A percentile compares a stretch with the other conserved stretches of the same genome.
phyloP scores from a whole-genome alignment of 2,797 vertebrate species.

The Lophotriccus pileatus region DNA sequence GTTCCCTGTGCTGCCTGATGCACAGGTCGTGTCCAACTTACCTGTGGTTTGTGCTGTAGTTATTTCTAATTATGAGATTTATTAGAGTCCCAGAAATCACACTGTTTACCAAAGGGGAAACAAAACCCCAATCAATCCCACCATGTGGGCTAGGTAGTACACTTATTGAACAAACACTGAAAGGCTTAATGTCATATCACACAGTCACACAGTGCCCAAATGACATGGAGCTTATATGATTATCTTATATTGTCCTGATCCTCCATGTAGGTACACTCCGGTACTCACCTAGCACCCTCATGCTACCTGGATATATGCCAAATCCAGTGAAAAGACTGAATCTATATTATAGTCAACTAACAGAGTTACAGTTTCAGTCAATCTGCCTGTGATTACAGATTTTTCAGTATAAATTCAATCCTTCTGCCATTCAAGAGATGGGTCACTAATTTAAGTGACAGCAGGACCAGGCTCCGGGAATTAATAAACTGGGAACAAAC shows the following conservation, averaged over 20 bases:
- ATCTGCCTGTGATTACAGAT: background rate
- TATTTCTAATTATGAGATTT: background rate
- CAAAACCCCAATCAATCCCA: background rate
- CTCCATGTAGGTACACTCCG: background rate
- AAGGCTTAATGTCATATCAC: background rate
- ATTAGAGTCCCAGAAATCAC: background rate
- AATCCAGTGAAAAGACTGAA: background rate
- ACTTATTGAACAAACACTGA: background rate
- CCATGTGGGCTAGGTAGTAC: background rate
- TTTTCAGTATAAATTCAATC: background rate
- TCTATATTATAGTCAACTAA: background rate
- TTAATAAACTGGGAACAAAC: background rate
- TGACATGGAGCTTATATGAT: background rate
- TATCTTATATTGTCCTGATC: background rate
- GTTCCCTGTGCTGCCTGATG: fast-evolving
- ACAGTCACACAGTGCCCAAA: background rate
- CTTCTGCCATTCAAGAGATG: background rate
- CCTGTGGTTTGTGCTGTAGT: fast-evolving
- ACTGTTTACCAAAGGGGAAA: background rate
- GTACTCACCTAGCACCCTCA: background rate
- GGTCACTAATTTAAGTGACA: background rate
- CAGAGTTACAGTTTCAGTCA: background rate
- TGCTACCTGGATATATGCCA: background rate
- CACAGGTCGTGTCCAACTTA: background rate
- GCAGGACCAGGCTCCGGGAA: background rate